Evolutionary conservation across 2,113 vertebrate genomes (phyloP).

Genomic region (Haemorhous mexicanus): DNA sequence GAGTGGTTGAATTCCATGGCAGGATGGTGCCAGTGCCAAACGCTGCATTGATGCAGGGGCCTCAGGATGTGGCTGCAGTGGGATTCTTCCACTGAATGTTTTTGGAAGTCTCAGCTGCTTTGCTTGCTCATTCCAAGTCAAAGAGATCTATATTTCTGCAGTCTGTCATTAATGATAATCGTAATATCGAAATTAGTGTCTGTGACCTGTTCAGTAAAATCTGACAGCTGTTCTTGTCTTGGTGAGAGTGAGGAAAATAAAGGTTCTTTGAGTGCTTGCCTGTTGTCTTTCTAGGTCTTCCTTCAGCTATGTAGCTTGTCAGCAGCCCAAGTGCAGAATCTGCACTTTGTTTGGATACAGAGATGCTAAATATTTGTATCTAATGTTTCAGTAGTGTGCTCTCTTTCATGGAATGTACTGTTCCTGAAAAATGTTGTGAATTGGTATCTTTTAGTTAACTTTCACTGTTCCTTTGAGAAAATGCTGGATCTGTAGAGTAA

Average conservation of each 20-base stretch:
- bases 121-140: not conserved
- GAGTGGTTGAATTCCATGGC: fast-evolving
- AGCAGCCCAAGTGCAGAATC: not conserved
- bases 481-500: not conserved
- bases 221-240: not conserved
- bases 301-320: not conserved
- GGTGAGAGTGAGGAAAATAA: not conserved
- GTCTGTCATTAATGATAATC: not conserved
- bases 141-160: not conserved
- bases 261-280: not conserved
- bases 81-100: not conserved
- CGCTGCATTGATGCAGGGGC: fast-evolving
- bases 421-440: not conserved
- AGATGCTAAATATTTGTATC: not conserved
- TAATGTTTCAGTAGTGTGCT: not conserved
- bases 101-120: not conserved
- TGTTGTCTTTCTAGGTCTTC: not conserved
- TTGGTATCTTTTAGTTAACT: not conserved
- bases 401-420: not conserved
- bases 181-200: not conserved
- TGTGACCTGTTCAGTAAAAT: not conserved
- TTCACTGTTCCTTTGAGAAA: not conserved
- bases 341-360: not conserved
- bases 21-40: fast-evolving
- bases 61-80: not conserved